Evolutionary conservation across 2,797 vertebrate species (phyloP).

Genomic region (Gallinago nigripennis): DNA sequence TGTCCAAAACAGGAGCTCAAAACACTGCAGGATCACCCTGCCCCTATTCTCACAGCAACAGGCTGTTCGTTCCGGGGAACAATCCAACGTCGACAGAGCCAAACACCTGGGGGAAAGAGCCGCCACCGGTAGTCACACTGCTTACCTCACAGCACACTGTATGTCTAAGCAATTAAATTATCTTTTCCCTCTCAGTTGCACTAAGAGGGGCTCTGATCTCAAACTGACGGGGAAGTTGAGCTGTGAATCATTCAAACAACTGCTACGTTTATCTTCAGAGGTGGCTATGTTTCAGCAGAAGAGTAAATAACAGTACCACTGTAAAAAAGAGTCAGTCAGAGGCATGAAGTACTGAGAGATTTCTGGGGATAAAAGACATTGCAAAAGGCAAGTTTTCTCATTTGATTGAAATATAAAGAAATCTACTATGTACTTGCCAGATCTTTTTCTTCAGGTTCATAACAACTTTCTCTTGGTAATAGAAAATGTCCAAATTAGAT

Average conservation of each 20-base stretch:
- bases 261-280: conserved; percentile 29
- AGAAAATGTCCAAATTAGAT: conserved; percentile 25
- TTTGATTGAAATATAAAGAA: neutral
- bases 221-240: neutral
- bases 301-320: conserved; percentile 34
- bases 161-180: neutral
- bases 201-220: conserved; percentile 13
- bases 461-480: neutral
- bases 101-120: neutral
- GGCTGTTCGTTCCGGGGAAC: neutral
- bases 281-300: conserved; percentile 18
- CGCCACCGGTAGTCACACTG: neutral
- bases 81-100: neutral
- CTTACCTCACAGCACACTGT: neutral
- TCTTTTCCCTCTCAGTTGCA: neutral
- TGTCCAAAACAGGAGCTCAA: neutral
- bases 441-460: neutral
- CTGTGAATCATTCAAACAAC: neutral
- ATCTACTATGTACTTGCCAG: neutral
- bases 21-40: neutral
- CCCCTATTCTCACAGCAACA: neutral
- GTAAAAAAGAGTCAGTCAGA: neutral
- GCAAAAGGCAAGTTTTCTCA: neutral
- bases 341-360: neutral
- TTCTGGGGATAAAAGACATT: neutral